Conservation (phyloP, 2,113 vertebrate genomes). For the Setophaga kirtlandii region DNA sequence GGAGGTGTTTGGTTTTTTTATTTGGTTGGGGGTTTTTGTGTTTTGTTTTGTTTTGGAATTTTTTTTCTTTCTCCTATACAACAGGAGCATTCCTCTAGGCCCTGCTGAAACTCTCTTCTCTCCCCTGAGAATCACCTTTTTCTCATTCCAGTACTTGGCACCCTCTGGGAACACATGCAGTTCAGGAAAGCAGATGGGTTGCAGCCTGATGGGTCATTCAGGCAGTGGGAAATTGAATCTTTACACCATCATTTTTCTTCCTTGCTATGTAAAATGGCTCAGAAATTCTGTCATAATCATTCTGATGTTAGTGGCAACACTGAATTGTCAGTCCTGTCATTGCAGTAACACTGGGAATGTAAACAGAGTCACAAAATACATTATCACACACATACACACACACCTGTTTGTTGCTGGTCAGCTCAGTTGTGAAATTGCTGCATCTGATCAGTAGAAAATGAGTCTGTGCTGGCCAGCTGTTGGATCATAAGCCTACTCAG, state of each 20-base stretch:
- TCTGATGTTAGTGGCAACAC: neutral
- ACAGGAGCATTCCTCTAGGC: neutral
- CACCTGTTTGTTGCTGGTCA: neutral
- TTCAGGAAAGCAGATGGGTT: constrained; percentile 27
- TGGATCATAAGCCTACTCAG: neutral
- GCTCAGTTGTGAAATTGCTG: neutral
- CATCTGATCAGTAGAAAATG: neutral
- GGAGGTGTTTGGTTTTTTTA: neutral
- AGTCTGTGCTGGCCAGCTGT: neutral
- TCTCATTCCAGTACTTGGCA: neutral
- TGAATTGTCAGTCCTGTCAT: neutral
- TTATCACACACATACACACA: too few relatives aligned
- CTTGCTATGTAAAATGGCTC: neutral
- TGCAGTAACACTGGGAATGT: neutral
- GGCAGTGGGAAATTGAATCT: neutral
- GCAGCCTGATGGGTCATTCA: neutral
- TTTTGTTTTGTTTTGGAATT: too few relatives aligned
- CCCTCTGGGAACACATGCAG: neutral
- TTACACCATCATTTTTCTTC: neutral
- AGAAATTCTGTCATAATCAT: neutral
- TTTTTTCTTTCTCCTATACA: neutral
- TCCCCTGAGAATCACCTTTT: neutral
- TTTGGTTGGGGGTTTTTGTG: neutral
- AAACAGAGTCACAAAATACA: neutral
- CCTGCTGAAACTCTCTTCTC: neutral